Conservation (phyloP, 1,140 invertebrate genomes). For the Subanguina moxae region DNA sequence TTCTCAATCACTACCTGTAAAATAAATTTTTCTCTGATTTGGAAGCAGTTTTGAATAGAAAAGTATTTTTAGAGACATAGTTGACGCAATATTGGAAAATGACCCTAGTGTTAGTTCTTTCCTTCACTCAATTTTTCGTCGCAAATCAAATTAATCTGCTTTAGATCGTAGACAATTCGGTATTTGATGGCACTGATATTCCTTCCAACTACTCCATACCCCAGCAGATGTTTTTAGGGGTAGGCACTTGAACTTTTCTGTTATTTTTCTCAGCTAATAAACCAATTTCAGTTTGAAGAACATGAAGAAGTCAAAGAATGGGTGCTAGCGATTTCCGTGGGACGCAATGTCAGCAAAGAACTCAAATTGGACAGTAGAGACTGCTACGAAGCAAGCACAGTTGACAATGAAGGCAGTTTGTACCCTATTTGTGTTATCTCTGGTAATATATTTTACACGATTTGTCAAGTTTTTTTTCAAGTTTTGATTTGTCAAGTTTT, state of each 20-base stretch:
- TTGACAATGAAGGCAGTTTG: conserved; percentile 61
- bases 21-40: too few relatives aligned
- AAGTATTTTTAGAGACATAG: conserved; percentile 67
- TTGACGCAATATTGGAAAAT: conserved; percentile 80
- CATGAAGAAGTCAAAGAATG: conserved; percentile 87
- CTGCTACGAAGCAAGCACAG: conserved; percentile 70
- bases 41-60: too few relatives aligned
- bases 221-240: conserved; percentile 63
- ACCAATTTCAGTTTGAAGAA: conserved; percentile 58
- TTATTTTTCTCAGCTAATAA: background rate
- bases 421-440: conserved; percentile 74
- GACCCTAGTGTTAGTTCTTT: conserved; percentile 59
- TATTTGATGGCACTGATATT: conserved; percentile 82
- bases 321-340: conserved; percentile 90
- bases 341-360: conserved; percentile 82
- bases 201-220: conserved; percentile 79
- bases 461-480: too few relatives aligned
- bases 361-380: conserved; percentile 70
- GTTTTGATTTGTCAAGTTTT: conserved; percentile 14
- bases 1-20: conserved; percentile 83
- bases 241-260: conserved; percentile 44
- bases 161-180: conserved; percentile 76
- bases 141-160: too few relatives aligned
- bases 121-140: too few relatives aligned
- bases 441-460: conserved; percentile 52